These are phyloP conservation scores for Oryzias melastigma DNA, from an alignment of 2,113 vertebrate genomes.

Conservation along the genomic window DNA sequence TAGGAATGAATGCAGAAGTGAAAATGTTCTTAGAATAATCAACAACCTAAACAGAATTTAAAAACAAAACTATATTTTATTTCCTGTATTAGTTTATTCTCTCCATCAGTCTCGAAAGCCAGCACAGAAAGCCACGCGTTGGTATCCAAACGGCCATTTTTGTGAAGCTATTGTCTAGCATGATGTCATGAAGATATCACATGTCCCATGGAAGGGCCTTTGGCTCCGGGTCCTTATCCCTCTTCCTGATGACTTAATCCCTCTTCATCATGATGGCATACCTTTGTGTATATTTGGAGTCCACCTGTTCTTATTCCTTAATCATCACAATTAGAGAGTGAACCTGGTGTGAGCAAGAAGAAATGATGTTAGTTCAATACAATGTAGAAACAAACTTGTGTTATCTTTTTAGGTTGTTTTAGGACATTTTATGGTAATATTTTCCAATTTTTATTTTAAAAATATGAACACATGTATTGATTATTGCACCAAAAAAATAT, in stretches of 20 bases:
- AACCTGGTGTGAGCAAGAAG: background rate
- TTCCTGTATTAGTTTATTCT: background rate
- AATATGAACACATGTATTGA: too few relatives aligned
- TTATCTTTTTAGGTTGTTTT: too few relatives aligned
- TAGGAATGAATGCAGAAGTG: too few relatives aligned
- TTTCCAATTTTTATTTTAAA: too few relatives aligned
- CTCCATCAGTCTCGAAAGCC: background rate
- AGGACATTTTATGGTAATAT: too few relatives aligned
- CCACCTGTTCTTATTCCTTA: conserved; percentile 67
- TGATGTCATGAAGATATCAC: conserved; percentile 55
- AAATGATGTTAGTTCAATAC: too few relatives aligned
- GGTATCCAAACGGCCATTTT: background rate
- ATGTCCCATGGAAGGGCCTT: conserved; percentile 36
- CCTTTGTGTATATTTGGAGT: conserved; percentile 55
- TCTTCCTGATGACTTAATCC: background rate
- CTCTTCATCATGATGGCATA: conserved; percentile 51
- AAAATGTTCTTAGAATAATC: too few relatives aligned
- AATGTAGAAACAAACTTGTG: too few relatives aligned
- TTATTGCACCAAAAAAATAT: too few relatives aligned
- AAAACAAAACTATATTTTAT: background rate
- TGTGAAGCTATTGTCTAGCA: conserved; percentile 26
- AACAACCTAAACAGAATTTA: too few relatives aligned
- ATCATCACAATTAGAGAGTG: conserved; percentile 31
- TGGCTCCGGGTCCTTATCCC: conserved; percentile 49
- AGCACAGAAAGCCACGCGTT: background rate